Evolutionary conservation across 2,888 invertebrate species (phyloP), one percentile per base, ranked within the genome.

Genomic region (Epistrophella euchroma): DNA sequence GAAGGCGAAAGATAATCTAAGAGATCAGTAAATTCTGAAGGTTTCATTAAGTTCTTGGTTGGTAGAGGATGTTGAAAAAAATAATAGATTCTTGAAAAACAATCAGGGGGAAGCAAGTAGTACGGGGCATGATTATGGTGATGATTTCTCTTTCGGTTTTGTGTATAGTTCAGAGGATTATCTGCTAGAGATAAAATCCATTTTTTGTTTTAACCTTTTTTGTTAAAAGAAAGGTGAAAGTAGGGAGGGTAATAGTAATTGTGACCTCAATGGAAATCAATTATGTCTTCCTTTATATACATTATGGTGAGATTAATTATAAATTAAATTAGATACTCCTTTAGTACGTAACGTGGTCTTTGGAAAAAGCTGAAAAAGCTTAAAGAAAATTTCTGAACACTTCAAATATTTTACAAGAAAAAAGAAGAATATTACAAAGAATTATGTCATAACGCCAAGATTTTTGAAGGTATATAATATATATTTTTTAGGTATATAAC

Each of bases 41-140:
- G 32, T 71, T 71, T 71, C 37, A 71, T 71, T 71, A 71, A 58
- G 71, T 60, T 28, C 40, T 1, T 45, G 9, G 56, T 55, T 47
- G 32, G 47, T 6, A 6, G 50, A 5, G 19, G 19, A 47, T 13
- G 11, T 7, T 50, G 5, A 22, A 52, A 35, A 22, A 52, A 50
- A 70, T 5, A 32, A 32, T 32, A 7, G 28, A 56, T 56, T 56
- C 37, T 71, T 25, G 43, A 10, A 55, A 52, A 35, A 37, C 37
- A 45, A 17, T 50, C 66, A 70, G 13, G 22, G 19, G 28, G 15
- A 71, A 43, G 32, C 6, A 71, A 45, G 40, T 4, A 43, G 32
- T n/a, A 6, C 28, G 13, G 35, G 28, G 45, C 19, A 56, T 43
- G 71, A 56, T 56, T 19, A 71, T 56, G 5, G 32, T 32, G 19